phyloP scores from a whole-genome alignment of 1,140 invertebrate species.

The Leucophenga varia region DNA sequence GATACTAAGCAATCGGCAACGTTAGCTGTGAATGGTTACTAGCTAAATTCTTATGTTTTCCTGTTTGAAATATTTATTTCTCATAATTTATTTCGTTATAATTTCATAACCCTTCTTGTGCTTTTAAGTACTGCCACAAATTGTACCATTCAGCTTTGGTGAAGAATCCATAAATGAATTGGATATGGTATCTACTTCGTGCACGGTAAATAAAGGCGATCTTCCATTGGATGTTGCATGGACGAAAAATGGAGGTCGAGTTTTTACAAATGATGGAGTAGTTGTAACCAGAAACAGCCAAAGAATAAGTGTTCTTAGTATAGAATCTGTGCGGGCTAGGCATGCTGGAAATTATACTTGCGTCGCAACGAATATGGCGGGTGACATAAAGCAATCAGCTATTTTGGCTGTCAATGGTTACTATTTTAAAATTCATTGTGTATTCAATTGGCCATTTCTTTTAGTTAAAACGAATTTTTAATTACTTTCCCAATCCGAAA shows the following conservation, averaged over 20 bases:
- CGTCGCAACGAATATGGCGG: conserved; percentile 74
- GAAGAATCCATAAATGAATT: conserved; percentile 67
- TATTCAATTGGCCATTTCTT: conserved; percentile 2
- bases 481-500: background rate
- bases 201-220: conserved; percentile 82
- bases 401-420: conserved; percentile 67
- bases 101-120: background rate
- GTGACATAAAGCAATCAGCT: conserved; percentile 68
- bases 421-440: background rate
- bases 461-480: conserved; percentile 11
- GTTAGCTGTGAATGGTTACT: conserved; percentile 66
- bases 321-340: conserved; percentile 64
- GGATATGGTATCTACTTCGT: conserved; percentile 67
- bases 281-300: conserved; percentile 64
- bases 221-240: conserved; percentile 76
- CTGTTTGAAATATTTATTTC: conserved; percentile 8
- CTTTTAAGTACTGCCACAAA: conserved; percentile 63
- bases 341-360: conserved; percentile 74
- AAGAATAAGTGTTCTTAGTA: conserved; percentile 67
- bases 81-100: background rate
- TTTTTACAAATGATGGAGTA: conserved; percentile 56
- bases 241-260: conserved; percentile 57
- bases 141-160: conserved; percentile 68
- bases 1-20: conserved; percentile 68
- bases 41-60: background rate